Evolutionary conservation across 2,888 invertebrate species (phyloP), one percentile per base, ranked within the genome.

Genomic region (Rugalucina vietnamica): DNA sequence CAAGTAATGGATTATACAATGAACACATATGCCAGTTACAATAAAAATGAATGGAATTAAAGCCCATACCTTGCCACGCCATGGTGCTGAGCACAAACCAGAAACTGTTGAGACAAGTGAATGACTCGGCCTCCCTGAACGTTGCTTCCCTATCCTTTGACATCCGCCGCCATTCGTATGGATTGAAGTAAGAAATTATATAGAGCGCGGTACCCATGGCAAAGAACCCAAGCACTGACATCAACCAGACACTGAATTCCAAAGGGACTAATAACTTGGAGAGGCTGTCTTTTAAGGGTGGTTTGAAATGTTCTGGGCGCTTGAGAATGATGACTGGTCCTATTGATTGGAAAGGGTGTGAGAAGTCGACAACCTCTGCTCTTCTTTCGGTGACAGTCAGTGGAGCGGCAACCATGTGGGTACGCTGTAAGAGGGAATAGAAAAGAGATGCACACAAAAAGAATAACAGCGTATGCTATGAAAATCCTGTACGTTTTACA

Each of bases 111-210:
- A 90, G 78, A 50, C 93, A 93, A 1, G 91, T 91, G 81, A 93
- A 93, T 0, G 93, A 92, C 75, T 93, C 93, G 0, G 88, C 90
- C 76, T 93, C 93, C 24, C 93, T 83, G 0, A 90, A 32, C 0
- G 91, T 91, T 14, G 93, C 92, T 77, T 91, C 89, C n/a, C 89
- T 83, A 76, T 92, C 92, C 60, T 87, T 89, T 21, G 88, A 83
- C 90, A 93, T 90, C 21, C 89, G 84, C 32, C 93, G 83, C 93
- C 93, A 93, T 76, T 92, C 93, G 73, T 92, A 92, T 0, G 93
- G 92, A 75, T 92, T 92, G 76, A 87, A 88, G 79, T 91, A 89
- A 27, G 90, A 89, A 73, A 93, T 92, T 80, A 92, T 86, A 79
- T 92, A 93, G 8, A 93, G 78, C 10, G 91, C 76, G 3, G 89